Conservation (phyloP, 2,888 invertebrate genomes). For the Plagiodera versicolora region DNA sequence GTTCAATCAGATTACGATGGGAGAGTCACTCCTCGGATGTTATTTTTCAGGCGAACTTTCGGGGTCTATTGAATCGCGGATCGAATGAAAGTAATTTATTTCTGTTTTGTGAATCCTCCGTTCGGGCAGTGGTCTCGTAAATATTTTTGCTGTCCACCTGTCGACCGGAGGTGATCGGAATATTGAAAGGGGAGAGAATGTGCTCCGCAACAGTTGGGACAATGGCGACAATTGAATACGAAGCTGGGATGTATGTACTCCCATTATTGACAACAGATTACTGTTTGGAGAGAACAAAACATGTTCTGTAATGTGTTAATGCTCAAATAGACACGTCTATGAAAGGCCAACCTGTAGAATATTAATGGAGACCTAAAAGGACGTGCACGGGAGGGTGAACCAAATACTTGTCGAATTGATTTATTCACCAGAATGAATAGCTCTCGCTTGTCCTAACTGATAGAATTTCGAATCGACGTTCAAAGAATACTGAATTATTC, state of each 20-base stretch:
- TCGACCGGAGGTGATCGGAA: constrained; percentile 44
- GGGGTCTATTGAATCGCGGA: background rate
- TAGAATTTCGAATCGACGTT: constrained; percentile 16
- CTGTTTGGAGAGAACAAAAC: constrained; percentile 52
- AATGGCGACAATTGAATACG: constrained; percentile 52
- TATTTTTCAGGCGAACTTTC: background rate
- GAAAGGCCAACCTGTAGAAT: constrained; percentile 51
- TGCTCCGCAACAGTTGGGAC: constrained; percentile 43
- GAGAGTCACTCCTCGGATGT: background rate
- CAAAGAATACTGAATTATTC: background rate
- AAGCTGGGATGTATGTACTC: constrained; percentile 48
- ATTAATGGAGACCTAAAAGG: constrained; percentile 48
- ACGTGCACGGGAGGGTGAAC: constrained; percentile 31
- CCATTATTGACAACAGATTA: constrained; percentile 51
- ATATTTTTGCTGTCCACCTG: constrained; percentile 46
- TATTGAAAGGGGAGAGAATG: constrained; percentile 40
- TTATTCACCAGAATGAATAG: constrained; percentile 27
- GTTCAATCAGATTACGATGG: constrained; percentile 1
- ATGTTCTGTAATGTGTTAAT: constrained; percentile 49
- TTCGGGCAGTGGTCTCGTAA: constrained; percentile 36
- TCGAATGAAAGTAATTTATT: background rate
- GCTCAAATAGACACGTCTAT: constrained; percentile 48
- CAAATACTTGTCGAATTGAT: constrained; percentile 33
- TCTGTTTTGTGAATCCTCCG: constrained; percentile 10
- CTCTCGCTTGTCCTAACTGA: constrained; percentile 20